A percentile compares a stretch with the other conserved stretches of the same genome.
Conservation (phyloP, 2,113 vertebrate genomes). For the Sturnira hondurensis region DNA sequence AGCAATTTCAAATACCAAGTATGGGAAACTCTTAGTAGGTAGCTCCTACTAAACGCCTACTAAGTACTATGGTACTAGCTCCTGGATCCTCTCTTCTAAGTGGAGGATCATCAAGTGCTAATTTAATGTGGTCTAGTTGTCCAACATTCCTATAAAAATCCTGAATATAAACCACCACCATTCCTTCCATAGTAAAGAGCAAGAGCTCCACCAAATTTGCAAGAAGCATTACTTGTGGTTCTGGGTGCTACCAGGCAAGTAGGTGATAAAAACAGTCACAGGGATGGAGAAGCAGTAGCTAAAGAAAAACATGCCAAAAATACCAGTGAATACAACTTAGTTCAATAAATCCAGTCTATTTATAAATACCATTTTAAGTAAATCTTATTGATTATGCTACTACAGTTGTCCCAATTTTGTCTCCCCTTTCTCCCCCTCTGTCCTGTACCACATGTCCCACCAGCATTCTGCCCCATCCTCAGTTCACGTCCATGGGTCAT, state of each 20-base stretch:
- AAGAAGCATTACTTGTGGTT: neutral
- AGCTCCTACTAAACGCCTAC: neutral
- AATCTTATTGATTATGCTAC: too few species aligned
- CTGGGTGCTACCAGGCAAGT: neutral
- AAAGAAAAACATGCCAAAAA: neutral
- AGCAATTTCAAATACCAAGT: slow-evolving; percentile 49
- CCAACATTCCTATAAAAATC: neutral
- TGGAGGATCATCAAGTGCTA: neutral
- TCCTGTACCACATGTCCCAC: too few species aligned
- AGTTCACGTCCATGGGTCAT: too few species aligned
- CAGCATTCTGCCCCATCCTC: too few species aligned
- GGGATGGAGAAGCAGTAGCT: neutral
- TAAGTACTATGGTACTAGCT: slow-evolving; percentile 53
- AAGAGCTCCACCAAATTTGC: neutral
- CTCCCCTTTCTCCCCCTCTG: too few species aligned
- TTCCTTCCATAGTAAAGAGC: neutral
- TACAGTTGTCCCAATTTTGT: too few species aligned
- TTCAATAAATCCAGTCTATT: neutral
- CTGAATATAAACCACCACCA: neutral
- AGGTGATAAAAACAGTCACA: neutral
- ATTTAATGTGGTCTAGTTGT: neutral
- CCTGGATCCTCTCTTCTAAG: slow-evolving; percentile 57
- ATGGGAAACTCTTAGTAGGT: neutral
- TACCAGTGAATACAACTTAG: neutral
- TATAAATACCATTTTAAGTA: neutral